phyloP scores from a whole-genome alignment of 2,797 vertebrate genomes.

The Microcaecilia unicolor region DNA sequence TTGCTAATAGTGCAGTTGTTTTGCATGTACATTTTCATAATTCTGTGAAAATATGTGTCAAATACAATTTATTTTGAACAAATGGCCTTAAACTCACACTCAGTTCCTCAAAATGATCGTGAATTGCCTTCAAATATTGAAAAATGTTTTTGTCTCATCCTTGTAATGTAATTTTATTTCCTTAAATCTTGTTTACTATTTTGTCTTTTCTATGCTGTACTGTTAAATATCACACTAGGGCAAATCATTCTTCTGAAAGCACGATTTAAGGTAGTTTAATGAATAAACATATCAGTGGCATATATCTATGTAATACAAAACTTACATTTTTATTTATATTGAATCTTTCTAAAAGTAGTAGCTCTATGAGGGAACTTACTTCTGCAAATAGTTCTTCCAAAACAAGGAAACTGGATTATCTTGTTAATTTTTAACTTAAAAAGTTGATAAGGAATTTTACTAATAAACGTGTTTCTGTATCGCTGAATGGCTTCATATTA shows the following conservation, averaged over 20 bases:
- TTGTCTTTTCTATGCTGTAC: conserved; percentile 51
- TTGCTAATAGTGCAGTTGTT: conserved; percentile 73
- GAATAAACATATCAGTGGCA: conserved; percentile 38
- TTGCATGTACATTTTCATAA: conserved; percentile 90
- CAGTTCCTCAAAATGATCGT: conserved; percentile 78
- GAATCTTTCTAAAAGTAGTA: conserved; percentile 66
- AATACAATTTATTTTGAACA: conserved; percentile 65
- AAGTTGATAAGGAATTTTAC: too few species aligned
- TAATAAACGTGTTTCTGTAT: too few species aligned
- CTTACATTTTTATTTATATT: conserved; percentile 78
- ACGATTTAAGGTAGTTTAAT: conserved; percentile 54
- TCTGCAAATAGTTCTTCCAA: too few species aligned
- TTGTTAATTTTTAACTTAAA: too few species aligned
- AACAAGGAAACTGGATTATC: too few species aligned
- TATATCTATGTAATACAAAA: conserved; percentile 75
- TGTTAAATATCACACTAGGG: conserved; percentile 44
- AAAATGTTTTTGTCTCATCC: conserved; percentile 67
- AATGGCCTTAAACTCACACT: conserved; percentile 97
- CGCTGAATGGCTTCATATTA: too few species aligned
- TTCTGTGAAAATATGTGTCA: conserved; percentile 54
- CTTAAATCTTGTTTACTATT: conserved; percentile 48
- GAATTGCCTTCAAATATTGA: conserved; percentile 80
- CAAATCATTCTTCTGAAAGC: conserved; percentile 53
- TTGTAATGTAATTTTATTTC: conserved; percentile 65
- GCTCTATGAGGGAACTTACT: not conserved